Evolutionary conservation across 2,113 vertebrate genomes (phyloP), one percentile per base, ranked within the genome.

Genomic region (Poecile atricapillus): DNA sequence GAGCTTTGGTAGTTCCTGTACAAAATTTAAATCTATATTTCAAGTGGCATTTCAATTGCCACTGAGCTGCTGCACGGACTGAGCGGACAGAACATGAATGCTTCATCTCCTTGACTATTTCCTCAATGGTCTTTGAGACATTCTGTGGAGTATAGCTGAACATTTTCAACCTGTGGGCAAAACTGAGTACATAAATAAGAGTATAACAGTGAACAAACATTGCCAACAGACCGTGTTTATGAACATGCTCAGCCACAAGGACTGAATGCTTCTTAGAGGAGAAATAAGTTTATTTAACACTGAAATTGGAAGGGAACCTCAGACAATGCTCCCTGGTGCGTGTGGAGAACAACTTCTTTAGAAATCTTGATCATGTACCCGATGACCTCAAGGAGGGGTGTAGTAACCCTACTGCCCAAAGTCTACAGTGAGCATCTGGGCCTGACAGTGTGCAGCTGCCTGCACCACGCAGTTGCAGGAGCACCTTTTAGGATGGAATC

Each of bases 321-420:
- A 55, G 39, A 85, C 70, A 76, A n/a, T 10, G 15, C 21, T 22
- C 10, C 15, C 19, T 52, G 12, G 8, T 60, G 11, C 1, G 9
- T 12, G 8, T 65, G 9, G 9, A 53, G 9, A 7, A 64, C 33
- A 77, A 3, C 16, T 74, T 56, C 49, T 39, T 67, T 58, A 39
- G 39, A 82, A 74, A 77, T n/a, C 31, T 15, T 49, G 28, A 58
- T 35, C 22, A 20, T 6, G 2, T 1, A 3, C 11, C 4, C 0
- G 0, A 3, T 44, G 50, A n/a, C n/a, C 23, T 44, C 2, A 0
- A 43, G 5, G 2, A 84, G 12, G 6, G 8, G 4, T 28, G 19
- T n/a, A 35, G 19, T n/a, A 35, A 53, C 13, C 5, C 13, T 13
- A 18, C 33, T 23, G 41, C 7, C 23, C 50, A 44, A 28, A 64